phyloP scores from a whole-genome alignment of 2,888 invertebrate species.

The Torymus texanus region DNA sequence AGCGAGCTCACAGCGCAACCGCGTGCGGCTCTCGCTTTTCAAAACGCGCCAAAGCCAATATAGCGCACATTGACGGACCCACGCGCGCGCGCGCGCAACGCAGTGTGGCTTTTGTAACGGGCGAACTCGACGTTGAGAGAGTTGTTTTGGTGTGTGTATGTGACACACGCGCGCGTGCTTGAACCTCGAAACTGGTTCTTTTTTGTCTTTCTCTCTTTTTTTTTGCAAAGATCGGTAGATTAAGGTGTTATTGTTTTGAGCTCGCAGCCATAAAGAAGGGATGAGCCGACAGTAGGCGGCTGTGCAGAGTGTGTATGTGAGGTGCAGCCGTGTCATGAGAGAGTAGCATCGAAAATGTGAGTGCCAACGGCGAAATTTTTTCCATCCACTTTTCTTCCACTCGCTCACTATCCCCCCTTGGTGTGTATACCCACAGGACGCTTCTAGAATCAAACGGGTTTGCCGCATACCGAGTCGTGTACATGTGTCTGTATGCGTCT shows the following conservation, averaged over 20 bases:
- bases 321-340: slow-evolving; percentile 67
- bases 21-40: too few species aligned
- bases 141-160: too few species aligned
- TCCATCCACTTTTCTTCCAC: neutral
- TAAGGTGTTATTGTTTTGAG: too few species aligned
- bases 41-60: too few species aligned
- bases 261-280: neutral
- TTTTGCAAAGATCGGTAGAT: too few species aligned
- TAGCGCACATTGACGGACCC: neutral
- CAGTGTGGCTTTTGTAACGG: neutral
- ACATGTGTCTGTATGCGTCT: neutral
- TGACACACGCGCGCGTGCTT: too few species aligned
- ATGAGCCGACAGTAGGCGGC: slow-evolving; percentile 41
- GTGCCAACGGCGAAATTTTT: slow-evolving; percentile 56
- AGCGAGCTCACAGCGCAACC: too few species aligned
- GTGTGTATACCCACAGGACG: neutral
- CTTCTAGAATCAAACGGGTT: slow-evolving; percentile 21
- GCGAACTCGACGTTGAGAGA: too few species aligned
- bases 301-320: too few species aligned
- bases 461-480: neutral
- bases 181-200: too few species aligned
- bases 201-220: too few species aligned
- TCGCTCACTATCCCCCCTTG: too few species aligned
- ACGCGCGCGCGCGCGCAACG: slow-evolving; percentile 11
- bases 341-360: slow-evolving; percentile 68